Conservation (phyloP, 1,140 invertebrate species). For the Campoletis sonorensis region DNA sequence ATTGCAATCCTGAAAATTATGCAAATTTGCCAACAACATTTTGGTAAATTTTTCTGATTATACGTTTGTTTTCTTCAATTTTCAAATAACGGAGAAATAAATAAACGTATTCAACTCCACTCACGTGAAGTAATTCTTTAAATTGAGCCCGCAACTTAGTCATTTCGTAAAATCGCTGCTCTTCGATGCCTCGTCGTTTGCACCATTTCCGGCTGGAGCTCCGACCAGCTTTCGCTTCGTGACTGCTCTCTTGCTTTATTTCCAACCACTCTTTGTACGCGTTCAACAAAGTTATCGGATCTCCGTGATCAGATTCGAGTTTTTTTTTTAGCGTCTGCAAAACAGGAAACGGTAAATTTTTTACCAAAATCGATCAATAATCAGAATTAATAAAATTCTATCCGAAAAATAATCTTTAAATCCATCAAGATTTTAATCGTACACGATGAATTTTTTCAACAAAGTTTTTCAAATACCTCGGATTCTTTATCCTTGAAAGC, state of each 20-base stretch:
- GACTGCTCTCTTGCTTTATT: slow-evolving; percentile 79
- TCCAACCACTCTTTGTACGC: slow-evolving; percentile 94
- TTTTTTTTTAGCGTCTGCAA: slow-evolving; percentile 85
- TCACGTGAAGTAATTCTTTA: slow-evolving; percentile 87
- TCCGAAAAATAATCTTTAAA: too few relatives aligned
- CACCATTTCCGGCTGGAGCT: slow-evolving; percentile 88
- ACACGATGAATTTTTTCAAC: background rate
- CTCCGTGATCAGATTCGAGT: slow-evolving; percentile 95
- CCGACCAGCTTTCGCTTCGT: slow-evolving; percentile 64
- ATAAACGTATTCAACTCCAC: background rate
- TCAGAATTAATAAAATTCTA: too few relatives aligned
- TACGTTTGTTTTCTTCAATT: too few relatives aligned
- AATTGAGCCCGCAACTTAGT: slow-evolving; percentile 95
- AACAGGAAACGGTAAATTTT: background rate
- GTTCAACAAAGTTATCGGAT: slow-evolving; percentile 94
- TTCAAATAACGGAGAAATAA: too few relatives aligned
- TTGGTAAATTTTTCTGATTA: too few relatives aligned
- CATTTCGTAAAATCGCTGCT: slow-evolving; percentile 97
- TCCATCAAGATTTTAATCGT: too few relatives aligned
- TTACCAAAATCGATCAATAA: background rate
- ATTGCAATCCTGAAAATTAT: slow-evolving; percentile 80
- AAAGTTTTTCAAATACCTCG: slow-evolving; percentile 77
- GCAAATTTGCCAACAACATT: slow-evolving; percentile 14
- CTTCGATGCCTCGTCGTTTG: slow-evolving; percentile 90
- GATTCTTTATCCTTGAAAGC: slow-evolving; percentile 92